Conservation (phyloP, 2,113 vertebrate species). For the Acrocephalus kingi region DNA sequence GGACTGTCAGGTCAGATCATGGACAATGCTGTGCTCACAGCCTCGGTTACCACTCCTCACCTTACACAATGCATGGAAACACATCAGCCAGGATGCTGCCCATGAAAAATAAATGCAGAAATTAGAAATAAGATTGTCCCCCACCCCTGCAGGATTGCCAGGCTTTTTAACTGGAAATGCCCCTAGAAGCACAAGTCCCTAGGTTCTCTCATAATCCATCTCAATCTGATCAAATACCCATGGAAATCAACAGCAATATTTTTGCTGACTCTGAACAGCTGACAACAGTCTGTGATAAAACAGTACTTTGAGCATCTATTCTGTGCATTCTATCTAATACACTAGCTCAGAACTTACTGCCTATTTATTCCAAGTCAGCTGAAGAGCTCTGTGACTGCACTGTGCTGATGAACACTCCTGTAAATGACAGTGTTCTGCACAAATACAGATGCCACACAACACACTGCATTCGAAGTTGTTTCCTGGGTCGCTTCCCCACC, state of each 20-base stretch:
- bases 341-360: neutral
- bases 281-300: neutral
- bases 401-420: neutral
- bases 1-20: neutral
- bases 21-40: neutral
- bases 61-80: neutral
- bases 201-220: neutral
- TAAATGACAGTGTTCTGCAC: neutral
- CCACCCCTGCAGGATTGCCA: neutral
- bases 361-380: neutral
- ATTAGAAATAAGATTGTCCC: neutral
- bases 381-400: neutral
- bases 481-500: neutral
- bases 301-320: neutral
- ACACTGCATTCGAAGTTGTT: neutral
- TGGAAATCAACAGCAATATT: neutral
- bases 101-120: neutral
- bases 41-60: neutral
- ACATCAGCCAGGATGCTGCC: neutral
- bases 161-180: neutral
- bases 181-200: neutral
- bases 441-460: neutral
- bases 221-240: neutral
- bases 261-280: neutral
- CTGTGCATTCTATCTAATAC: neutral